A percentile compares a stretch with the other conserved stretches of the same genome.
Evolutionary conservation across 1,140 invertebrate species (phyloP).

Genomic region (Penaeus japonicus): DNA sequence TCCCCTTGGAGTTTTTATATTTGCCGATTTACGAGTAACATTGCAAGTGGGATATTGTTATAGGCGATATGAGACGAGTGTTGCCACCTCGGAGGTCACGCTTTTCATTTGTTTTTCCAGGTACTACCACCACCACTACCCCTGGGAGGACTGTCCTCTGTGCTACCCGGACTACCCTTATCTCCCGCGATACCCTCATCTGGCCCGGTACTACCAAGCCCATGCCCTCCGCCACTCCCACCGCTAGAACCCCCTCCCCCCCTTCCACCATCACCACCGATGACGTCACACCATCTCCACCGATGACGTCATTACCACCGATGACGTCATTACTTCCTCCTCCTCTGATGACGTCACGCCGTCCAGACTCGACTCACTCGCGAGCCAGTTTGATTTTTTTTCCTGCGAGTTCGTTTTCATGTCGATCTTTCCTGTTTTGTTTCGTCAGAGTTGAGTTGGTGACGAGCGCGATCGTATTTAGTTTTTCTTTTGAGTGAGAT

Average conservation of each 20-base stretch:
- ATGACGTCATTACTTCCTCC: not conserved
- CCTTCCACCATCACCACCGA: not conserved
- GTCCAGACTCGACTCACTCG: not conserved
- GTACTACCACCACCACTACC: constrained; percentile 40
- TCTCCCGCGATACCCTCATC: constrained; percentile 20
- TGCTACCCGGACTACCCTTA: constrained; percentile 29
- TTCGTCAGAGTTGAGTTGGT: too few species aligned
- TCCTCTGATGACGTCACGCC: not conserved
- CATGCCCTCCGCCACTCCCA: constrained; percentile 2
- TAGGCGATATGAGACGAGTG: too few species aligned
- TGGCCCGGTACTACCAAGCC: constrained; percentile 28
- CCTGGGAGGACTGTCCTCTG: constrained; percentile 47
- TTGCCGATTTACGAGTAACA: too few species aligned
- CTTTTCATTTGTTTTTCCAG: not conserved
- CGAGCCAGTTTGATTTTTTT: not conserved
- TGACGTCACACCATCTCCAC: not conserved
- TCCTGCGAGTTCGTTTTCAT: too few species aligned
- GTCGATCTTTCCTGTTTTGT: too few species aligned
- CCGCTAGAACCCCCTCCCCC: constrained; percentile 9
- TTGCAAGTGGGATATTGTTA: too few species aligned
- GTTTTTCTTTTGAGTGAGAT: too few species aligned
- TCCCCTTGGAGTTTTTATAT: too few species aligned
- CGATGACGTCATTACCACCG: not conserved
- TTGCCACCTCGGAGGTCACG: not conserved
- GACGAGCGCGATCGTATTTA: too few species aligned